Base-by-base conservation (phyloP, 2,113 vertebrate species). In the Strigops habroptila region DNA sequence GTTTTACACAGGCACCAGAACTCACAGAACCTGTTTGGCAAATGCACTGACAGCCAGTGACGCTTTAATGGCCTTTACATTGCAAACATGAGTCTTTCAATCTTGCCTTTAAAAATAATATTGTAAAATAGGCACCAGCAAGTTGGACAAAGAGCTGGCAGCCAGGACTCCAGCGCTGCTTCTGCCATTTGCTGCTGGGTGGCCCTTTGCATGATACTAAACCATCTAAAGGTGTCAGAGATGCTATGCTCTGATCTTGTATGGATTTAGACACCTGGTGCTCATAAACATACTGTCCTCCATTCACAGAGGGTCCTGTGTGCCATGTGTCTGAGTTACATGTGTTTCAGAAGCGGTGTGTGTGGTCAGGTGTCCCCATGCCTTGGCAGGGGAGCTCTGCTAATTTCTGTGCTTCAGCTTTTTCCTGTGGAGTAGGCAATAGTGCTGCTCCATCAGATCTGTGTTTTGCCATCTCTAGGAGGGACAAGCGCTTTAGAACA, bases 11-110 rank as follows among this genome's bases (percentile, higher is more conserved):
- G 1, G 33, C 57, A 48, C 19, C 44, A 44, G 12, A 86, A 87
- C 91, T 85, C 73, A 92, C 83, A 76, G 77, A 97, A 95, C 87
- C 94, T 92, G 94, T 94, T 96, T 95, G 74, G 86, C 91, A 44
- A 44, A 94, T 3, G 6, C 49, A 10, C 77, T 87, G 69, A 76
- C 88, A 67, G 48, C 4, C 65, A 18, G 52, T 12, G 65, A 77
- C n/a, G 37, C 57, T 80, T 82, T 82, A 57, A 60, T 41, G 74
- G 90, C 81, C 75, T 86, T 73, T 27, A 64, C 71, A 49, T 53
- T 48, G 78, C 88, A 92, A 94, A 87, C 65, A 18, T 0, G 10
- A 35, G 33, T 62, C 60, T 67, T 46, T 24, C 60, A 87, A 46
- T 39, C 49, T 82, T 80, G 43, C 37, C 41, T 68, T 80, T 76